Conservation (phyloP, 2,797 vertebrate species). For the Ptychobarbus kaznakovi region DNA sequence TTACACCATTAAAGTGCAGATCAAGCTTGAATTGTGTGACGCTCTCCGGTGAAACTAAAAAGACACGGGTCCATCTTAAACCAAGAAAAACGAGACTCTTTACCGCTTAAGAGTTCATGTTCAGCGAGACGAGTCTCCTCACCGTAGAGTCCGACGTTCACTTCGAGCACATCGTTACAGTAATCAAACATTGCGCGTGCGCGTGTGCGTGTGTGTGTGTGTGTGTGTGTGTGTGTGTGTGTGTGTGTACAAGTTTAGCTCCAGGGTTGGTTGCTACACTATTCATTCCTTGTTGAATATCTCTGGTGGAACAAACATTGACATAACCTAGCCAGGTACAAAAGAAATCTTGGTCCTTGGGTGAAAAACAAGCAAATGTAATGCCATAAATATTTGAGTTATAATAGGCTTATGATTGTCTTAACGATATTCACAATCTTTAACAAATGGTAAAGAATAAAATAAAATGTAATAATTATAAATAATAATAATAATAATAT, state of each 20-base stretch:
- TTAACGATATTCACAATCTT: not conserved
- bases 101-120: not conserved
- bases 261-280: slow-evolving; percentile 27
- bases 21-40: slow-evolving; percentile 11
- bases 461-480: not conserved
- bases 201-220: not conserved
- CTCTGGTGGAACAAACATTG: not conserved
- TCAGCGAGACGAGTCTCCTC: not conserved
- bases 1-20: slow-evolving; percentile 7
- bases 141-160: not conserved
- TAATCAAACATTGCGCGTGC: slow-evolving; percentile 39
- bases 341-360: not conserved
- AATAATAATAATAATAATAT: not conserved
- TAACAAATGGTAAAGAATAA: not conserved
- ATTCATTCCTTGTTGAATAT: slow-evolving; percentile 3
- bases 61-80: not conserved
- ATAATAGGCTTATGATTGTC: not conserved
- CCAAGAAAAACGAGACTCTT: not conserved
- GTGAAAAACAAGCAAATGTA: not conserved
- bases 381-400: not conserved
- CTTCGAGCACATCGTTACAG: slow-evolving; percentile 13
- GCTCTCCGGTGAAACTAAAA: not conserved
- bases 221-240: not conserved
- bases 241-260: slow-evolving; percentile 21
- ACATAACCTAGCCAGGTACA: not conserved